A percentile compares a stretch with the other conserved stretches of the same genome.
Conservation (phyloP, 2,888 invertebrate genomes). For the Pyrocoelia pectoralis region DNA sequence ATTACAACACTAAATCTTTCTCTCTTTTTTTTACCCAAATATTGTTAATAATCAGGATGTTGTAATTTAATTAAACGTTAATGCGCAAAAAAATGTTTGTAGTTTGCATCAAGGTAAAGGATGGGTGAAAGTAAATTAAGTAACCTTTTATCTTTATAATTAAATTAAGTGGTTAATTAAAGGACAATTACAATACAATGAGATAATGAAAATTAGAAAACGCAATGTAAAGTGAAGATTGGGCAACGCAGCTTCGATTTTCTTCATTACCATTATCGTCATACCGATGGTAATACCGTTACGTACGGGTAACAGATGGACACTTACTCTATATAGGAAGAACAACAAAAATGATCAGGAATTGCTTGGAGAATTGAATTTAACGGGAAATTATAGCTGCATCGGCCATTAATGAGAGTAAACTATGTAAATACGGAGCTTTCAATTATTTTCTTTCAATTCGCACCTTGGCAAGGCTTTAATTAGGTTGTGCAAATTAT, state of each 20-base stretch:
- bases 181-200: not conserved
- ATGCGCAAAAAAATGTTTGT: not conserved
- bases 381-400: too few species aligned
- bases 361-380: too few species aligned
- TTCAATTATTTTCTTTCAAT: not conserved
- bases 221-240: not conserved
- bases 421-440: not conserved
- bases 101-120: not conserved
- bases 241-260: too few species aligned
- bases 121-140: constrained; percentile 1
- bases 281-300: not conserved
- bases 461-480: not conserved
- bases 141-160: not conserved
- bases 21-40: not conserved
- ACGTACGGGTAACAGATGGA: not conserved
- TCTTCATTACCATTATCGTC: not conserved
- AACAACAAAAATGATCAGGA: not conserved
- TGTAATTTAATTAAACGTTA: not conserved
- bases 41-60: not conserved
- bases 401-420: too few species aligned
- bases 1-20: not conserved
- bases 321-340: not conserved
- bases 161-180: not conserved
- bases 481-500: not conserved
- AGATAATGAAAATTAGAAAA: not conserved